Percentiles rank a stretch among this genome's conserved stretches.
Conservation (phyloP, 1,140 invertebrate species). For the Tetragnatha versicolor region DNA sequence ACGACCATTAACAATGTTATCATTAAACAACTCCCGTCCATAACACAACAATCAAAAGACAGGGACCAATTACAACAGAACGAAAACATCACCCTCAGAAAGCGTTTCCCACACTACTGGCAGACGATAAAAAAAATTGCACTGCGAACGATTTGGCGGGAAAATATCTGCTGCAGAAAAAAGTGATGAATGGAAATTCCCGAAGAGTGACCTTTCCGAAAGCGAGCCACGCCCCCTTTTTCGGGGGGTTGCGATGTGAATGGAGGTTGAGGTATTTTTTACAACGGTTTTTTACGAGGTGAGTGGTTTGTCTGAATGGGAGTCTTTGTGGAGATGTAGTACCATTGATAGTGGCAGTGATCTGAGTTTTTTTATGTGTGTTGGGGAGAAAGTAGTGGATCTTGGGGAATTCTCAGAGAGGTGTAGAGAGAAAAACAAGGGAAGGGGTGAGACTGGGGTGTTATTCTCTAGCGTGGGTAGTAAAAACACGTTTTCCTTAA, state of each 20-base stretch:
- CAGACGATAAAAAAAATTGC: neutral
- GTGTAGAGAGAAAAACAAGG: too few species aligned
- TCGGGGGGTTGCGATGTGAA: neutral
- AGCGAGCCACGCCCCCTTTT: constrained; percentile 12
- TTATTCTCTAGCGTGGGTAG: too few species aligned
- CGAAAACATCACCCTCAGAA: too few species aligned
- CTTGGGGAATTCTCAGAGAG: too few species aligned
- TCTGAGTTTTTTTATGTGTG: too few species aligned
- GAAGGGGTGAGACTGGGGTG: too few species aligned
- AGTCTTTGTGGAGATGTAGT: neutral
- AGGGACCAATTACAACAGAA: too few species aligned
- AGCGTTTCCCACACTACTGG: too few species aligned
- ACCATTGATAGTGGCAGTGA: too few species aligned
- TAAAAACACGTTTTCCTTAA: too few species aligned
- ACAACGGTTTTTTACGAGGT: neutral
- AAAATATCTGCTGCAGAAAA: constrained; percentile 14
- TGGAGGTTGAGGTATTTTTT: neutral
- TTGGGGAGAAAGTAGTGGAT: too few species aligned
- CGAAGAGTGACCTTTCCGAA: constrained; percentile 37
- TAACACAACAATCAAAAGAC: neutral
- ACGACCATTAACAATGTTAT: neutral
- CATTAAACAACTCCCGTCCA: neutral
- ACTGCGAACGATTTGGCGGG: neutral
- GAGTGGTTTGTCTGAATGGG: constrained; percentile 30
- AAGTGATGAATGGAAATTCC: constrained; percentile 42